Evolutionary conservation across 2,113 vertebrate genomes (phyloP), one percentile per base, ranked within the genome.

Genomic region (Empidonax traillii): DNA sequence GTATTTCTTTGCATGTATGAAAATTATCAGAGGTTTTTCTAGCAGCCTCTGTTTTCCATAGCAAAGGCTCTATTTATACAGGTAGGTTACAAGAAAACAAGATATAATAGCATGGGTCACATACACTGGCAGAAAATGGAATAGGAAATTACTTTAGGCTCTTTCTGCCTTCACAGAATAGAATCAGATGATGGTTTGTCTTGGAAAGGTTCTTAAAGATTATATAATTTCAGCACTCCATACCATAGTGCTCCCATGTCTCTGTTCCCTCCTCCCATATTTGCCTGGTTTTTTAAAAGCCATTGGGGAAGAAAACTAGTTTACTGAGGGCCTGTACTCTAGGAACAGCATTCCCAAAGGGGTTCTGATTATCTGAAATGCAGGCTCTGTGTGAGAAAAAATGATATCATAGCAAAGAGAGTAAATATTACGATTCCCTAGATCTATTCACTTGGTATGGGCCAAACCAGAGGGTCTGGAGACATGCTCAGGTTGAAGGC

Each of bases 401-500:
- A 63, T 14, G 7, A 28, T 10, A 41, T 47, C 6, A 11, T 18
- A 47, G 15, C 33, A 72, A 51, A 84, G 9, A 65, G n/a, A 44
- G 52, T 25, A 37, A 85, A 69, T 58, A 93, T 61, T 39, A 22
- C 27, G 8, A 12, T 77, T 73, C 46, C 63, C 62, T 49, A 71
- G 44, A 51, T 12, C 37, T 61, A 39, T 44, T 51, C 14, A 28
- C 33, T 37, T 65, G 61, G 37, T 75, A 6, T 5, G 28, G 27
- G 31, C 17, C 37, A 66, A 55, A 53, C 28, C 52, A 61, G 37
- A 27, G 14, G 15, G 6, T 21, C 59, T 73, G 43, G 28, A 46
- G 62, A 27, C 7, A 22, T 0, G 1, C 16, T 87, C 3, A 0
- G 21, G 10, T 53, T 58, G 53, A 75, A 82, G 37, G 44, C 37